These are phyloP conservation scores for Hypsibius dujardini DNA, from an alignment of 1,140 invertebrate species.

Conservation along the genomic window DNA sequence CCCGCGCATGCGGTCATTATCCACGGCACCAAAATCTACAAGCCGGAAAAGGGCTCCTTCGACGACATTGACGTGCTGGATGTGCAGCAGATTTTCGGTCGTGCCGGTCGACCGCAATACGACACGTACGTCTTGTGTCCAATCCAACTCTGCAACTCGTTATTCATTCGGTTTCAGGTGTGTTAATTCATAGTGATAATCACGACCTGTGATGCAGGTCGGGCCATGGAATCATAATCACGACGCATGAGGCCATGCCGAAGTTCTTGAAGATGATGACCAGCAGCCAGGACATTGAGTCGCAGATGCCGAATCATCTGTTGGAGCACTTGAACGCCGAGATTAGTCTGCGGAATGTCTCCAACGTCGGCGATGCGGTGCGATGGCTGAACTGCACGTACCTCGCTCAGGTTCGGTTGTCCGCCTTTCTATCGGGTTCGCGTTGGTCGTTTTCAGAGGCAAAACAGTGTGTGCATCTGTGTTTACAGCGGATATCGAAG, in stretches of 20 bases:
- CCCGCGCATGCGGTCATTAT: constrained; percentile 95
- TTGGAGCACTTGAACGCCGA: constrained; percentile 97
- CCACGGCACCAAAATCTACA: constrained; percentile 91
- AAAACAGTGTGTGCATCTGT: constrained; percentile 18
- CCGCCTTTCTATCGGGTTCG: too few relatives aligned
- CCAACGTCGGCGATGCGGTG: constrained; percentile 83
- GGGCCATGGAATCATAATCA: constrained; percentile 89
- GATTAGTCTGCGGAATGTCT: constrained; percentile 79
- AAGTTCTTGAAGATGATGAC: constrained; percentile 86
- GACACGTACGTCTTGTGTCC: constrained; percentile 39
- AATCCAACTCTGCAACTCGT: too few relatives aligned
- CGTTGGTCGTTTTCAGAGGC: too few relatives aligned
- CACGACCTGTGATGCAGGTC: constrained; percentile 36
- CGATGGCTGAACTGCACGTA: constrained; percentile 97
- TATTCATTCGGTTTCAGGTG: too few relatives aligned
- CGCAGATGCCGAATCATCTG: constrained; percentile 75
- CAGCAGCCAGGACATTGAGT: constrained; percentile 94
- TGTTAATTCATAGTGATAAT: constrained; percentile 26
- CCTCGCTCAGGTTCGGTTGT: constrained; percentile 16
- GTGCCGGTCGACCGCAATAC: constrained; percentile 69
- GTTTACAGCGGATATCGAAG: constrained; percentile 76
- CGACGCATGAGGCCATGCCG: constrained; percentile 69
- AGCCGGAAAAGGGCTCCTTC: constrained; percentile 80
- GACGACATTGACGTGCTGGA: constrained; percentile 90
- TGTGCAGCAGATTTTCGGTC: constrained; percentile 96